Evolutionary conservation across 2,888 invertebrate genomes (phyloP), one percentile per base, ranked within the genome.

Genomic region (Synanthedon formicaeformis): DNA sequence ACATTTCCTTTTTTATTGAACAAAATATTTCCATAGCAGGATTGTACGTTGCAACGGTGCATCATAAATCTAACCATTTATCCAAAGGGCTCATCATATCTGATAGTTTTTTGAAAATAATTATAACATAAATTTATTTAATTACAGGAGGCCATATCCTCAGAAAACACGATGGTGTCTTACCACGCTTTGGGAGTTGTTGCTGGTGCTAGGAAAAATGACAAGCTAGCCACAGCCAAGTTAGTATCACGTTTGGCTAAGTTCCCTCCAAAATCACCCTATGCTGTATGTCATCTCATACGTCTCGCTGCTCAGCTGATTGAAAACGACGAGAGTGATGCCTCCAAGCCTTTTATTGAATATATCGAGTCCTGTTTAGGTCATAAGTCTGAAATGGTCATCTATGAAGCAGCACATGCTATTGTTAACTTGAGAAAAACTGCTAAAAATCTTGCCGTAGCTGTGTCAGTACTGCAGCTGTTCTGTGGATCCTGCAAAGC

Each of bases 381-480:
- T 0, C 98, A 99, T 77, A 99, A 99, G 86, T 97, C 96, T 34
- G 99, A 99, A 88, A 97, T 99, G 94, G 99, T 99, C 0, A 96
- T 98, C 16, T 99, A 99, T 71, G 99, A 99, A 87, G 99, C 99
- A 0, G 99, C 99, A 0, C 97, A 98, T 71, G 99, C 99, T 3
- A 93, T 99, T 62, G 98, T 99, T 1, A 97, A 97, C 76, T 87
- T 99, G 54, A 84, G 92, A 54, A 96, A 95, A 51, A 94, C 96
- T 1, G 91, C 93, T 1, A 89, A 96, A 53, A 98, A 98, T 68
- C 87, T 99, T 4, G 94, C 96, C 2, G 96, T 98, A 0, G 99
- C 99, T 2, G 96, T 99, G 13, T 96, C 97, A 49, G 97, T 99
- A 1, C 85, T 99, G 13, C 99, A 99, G 75, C 83, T 99, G 50